A percentile compares a stretch with the other conserved stretches of the same genome.
Evolutionary conservation across 2,113 vertebrate species (phyloP).

Genomic region (Eira barbara): DNA sequence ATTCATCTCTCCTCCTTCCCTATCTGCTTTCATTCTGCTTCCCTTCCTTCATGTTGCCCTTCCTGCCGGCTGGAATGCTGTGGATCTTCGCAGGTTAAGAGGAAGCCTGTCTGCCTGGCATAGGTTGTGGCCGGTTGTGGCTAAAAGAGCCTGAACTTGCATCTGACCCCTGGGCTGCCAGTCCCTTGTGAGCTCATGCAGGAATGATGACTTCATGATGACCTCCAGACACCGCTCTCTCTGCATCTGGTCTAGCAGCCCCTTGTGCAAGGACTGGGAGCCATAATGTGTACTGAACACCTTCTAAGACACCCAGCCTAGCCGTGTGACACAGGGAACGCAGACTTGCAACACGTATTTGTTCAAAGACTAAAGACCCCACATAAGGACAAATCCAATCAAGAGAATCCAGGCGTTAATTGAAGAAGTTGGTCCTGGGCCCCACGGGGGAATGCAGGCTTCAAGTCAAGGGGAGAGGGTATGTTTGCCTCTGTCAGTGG

Average conservation of each 20-base stretch:
- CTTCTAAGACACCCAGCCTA: background rate
- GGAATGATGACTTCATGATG: background rate
- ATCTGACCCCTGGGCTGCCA: background rate
- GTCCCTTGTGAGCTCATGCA: accelerated
- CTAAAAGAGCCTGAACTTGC: background rate
- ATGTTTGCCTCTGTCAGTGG: too few species aligned
- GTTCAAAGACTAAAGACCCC: background rate
- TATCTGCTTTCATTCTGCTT: background rate
- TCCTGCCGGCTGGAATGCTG: too few species aligned
- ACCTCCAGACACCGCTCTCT: too few species aligned
- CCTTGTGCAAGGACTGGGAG: accelerated
- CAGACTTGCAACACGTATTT: background rate
- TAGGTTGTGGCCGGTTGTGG: too few species aligned
- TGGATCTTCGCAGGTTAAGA: background rate
- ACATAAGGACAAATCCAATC: background rate
- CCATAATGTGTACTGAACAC: accelerated
- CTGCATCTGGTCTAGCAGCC: background rate
- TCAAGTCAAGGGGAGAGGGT: background rate
- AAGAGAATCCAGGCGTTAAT: background rate
- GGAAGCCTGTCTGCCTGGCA: background rate
- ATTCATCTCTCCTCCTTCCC: background rate
- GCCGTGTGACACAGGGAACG: accelerated
- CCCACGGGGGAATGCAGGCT: background rate
- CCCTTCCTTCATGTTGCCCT: accelerated
- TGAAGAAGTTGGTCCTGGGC: too few species aligned